Evolutionary conservation across 2,797 vertebrate genomes (phyloP).

Genomic region (Serranus cabrilla): DNA sequence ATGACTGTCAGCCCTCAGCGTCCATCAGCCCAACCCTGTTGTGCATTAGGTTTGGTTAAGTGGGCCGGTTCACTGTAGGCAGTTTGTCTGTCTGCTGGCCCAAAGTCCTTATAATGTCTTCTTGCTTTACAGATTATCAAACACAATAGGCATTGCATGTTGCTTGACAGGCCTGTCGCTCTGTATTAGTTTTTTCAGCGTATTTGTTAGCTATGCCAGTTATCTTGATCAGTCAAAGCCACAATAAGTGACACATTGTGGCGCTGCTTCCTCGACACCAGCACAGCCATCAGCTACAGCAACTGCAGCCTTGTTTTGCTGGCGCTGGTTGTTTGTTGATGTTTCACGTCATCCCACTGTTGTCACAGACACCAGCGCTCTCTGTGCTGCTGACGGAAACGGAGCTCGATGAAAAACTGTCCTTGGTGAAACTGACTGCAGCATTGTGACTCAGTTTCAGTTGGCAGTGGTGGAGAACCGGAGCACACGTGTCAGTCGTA

Average conservation of each 20-base stretch:
- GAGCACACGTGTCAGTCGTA: neutral
- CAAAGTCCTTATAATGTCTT: conserved; percentile 4
- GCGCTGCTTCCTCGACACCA: conserved; percentile 25
- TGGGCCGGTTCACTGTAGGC: too few species aligned
- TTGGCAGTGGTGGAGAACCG: neutral
- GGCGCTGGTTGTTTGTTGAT: conserved; percentile 47
- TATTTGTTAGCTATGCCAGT: conserved; percentile 18
- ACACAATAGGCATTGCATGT: neutral
- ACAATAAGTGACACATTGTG: conserved; percentile 17
- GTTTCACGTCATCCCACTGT: conserved; percentile 42
- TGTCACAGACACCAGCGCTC: conserved; percentile 12
- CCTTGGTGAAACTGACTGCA: neutral
- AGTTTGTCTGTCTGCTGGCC: neutral
- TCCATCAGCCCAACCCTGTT: too few species aligned
- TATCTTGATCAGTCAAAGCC: conserved; percentile 4
- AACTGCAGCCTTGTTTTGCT: conserved; percentile 31
- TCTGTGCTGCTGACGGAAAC: conserved; percentile 18
- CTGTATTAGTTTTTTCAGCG: conserved; percentile 14
- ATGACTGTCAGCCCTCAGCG: too few species aligned
- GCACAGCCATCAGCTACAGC: conserved; percentile 22
- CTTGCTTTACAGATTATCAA: conserved; percentile 9
- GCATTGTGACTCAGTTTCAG: conserved; percentile 22
- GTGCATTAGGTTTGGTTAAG: neutral
- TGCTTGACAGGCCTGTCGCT: neutral
- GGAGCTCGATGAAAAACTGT: conserved; percentile 14